Percentiles rank a stretch among this genome's conserved stretches.
Conservation (phyloP, 2,888 invertebrate species). For the Coelinius sp. region DNA sequence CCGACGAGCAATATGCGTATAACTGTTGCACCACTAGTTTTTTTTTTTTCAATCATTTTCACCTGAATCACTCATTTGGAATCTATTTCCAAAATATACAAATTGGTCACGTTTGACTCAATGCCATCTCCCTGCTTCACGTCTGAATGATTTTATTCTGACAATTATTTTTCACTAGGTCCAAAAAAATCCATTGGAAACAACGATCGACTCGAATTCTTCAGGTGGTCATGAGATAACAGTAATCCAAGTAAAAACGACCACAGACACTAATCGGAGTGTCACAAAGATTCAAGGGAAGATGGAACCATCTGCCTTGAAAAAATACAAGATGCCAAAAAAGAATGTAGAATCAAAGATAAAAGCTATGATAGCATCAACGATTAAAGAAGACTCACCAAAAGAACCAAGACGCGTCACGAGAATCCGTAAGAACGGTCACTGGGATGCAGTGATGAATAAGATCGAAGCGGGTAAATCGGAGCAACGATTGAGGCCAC, state of each 20-base stretch:
- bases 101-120: too few relatives aligned
- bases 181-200: slow-evolving; percentile 48
- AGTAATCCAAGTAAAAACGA: slow-evolving; percentile 53
- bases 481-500: slow-evolving; percentile 80
- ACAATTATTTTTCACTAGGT: slow-evolving; percentile 41
- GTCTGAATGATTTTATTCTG: too few relatives aligned
- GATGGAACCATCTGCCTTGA: slow-evolving; percentile 68
- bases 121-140: too few relatives aligned
- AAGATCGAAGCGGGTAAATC: slow-evolving; percentile 82
- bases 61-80: too few relatives aligned
- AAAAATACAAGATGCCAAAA: slow-evolving; percentile 85
- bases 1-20: too few relatives aligned
- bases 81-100: too few relatives aligned
- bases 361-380: slow-evolving; percentile 79
- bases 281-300: slow-evolving; percentile 49
- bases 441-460: slow-evolving; percentile 89
- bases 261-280: slow-evolving; percentile 20
- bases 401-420: slow-evolving; percentile 75
- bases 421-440: slow-evolving; percentile 76
- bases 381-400: slow-evolving; percentile 73
- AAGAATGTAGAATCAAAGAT: slow-evolving; percentile 84
- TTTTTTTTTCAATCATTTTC: too few relatives aligned
- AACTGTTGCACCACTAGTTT: too few relatives aligned
- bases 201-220: slow-evolving; percentile 53
- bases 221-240: slow-evolving; percentile 54